Evolutionary conservation across 2,797 vertebrate species (phyloP), one percentile per base, ranked within the genome.

Genomic region (Tangara arthus): DNA sequence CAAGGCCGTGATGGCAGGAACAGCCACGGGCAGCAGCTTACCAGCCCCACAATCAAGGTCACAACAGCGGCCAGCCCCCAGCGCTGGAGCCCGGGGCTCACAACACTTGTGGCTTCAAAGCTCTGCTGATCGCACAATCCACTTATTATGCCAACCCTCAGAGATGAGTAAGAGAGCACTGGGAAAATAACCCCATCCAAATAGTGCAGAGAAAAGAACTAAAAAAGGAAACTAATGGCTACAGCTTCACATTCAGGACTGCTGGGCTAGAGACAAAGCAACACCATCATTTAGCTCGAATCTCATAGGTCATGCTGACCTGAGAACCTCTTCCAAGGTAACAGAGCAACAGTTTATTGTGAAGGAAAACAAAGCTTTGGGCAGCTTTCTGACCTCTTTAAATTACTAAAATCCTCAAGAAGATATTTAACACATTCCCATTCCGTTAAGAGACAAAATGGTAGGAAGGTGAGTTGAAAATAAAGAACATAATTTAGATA

Each of bases 31-130:
- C 65, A 90, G 89, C 85, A 82, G 87, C 52, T 86, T 84, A 94
- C 93, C 95, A 73, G 66, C 56, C n/a, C 39, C 42, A 15, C 57
- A 84, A 94, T 94, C 94, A 94, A 89, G 95, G 95, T 94, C 93
- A 84, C 69, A 84, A 39, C 82, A 82, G 47, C 1, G 3, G 77
- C 37, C 79, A 93, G 18, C 55, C 72, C 69, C 27, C 85, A 80
- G 88, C 4, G 21, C 70, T 34, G 88, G 87, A 95, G 81, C 78
- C 55, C 42, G 12, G 52, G 3, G 8, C 79, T 95, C 12, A 79
- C 44, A 82, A 22, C 92, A 83, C 84, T 78, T 68, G 71, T 55
- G 76, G 87, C 93, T 96, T 96, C 89, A 93, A 95, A 96, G 83
- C 83, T 88, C 82, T 3, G 3, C 18, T 82, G 79, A 92, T 75